A percentile compares a stretch with the other conserved stretches of the same genome.
These are phyloP conservation scores for Erinaceus europaeus DNA, from an alignment of 2,113 vertebrate genomes.

Conservation along the genomic window DNA sequence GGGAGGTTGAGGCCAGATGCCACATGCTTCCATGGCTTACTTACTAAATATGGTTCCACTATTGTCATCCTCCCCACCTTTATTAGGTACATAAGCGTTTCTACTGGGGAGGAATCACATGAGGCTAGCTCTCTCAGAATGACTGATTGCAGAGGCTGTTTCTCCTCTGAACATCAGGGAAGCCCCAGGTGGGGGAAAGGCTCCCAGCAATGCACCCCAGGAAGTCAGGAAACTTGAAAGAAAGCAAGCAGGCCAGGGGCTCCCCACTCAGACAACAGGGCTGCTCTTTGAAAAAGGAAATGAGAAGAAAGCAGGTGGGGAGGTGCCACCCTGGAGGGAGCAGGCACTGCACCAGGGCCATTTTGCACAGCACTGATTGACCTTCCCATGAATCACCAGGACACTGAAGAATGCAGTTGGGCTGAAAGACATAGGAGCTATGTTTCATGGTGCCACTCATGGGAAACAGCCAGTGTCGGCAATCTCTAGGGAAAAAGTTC, in stretches of 20 bases:
- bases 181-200: background rate
- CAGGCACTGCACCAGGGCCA: too few relatives aligned
- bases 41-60: background rate
- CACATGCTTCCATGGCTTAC: background rate
- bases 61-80: background rate
- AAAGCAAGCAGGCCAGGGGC: background rate
- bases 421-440: too few relatives aligned
- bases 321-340: too few relatives aligned
- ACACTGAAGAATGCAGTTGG: too few relatives aligned
- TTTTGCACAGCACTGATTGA: too few relatives aligned
- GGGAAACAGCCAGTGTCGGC: too few relatives aligned
- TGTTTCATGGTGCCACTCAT: too few relatives aligned
- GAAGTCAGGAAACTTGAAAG: background rate
- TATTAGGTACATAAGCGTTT: background rate
- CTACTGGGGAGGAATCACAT: background rate
- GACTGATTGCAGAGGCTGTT: too few relatives aligned
- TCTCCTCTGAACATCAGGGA: background rate
- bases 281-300: background rate
- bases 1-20: background rate
- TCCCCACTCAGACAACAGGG: too few relatives aligned
- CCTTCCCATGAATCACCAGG: too few relatives aligned
- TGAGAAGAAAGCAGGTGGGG: too few relatives aligned
- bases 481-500: too few relatives aligned
- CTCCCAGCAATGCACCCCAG: background rate
- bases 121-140: rapidly evolving